phyloP scores from a whole-genome alignment of 2,888 invertebrate species.

The Drosophila paramelanica region DNA sequence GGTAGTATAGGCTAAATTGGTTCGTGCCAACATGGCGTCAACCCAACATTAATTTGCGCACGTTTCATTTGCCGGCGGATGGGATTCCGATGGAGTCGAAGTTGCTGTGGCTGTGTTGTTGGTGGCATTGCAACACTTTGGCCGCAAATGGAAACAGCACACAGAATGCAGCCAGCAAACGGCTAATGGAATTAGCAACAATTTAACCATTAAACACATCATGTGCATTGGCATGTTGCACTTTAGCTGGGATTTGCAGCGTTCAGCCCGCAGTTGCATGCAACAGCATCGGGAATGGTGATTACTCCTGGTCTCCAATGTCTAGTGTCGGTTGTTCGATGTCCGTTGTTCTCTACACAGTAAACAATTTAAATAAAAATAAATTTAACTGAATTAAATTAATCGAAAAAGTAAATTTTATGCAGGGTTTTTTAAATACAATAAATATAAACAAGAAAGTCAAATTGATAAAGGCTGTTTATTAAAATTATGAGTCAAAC shows the following conservation, averaged over 20 bases:
- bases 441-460: no score
- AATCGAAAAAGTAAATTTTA: no score
- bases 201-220: conserved; percentile 81
- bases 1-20: conserved; percentile 34
- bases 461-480: no score
- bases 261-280: conserved; percentile 20
- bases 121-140: conserved; percentile 67
- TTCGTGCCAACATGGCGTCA: conserved; percentile 62
- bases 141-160: conserved; percentile 62
- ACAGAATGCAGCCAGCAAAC: conserved; percentile 61
- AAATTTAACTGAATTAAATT: no score
- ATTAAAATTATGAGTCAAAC: no score
- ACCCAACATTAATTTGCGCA: conserved; percentile 74
- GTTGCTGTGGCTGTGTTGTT: conserved; percentile 28
- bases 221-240: conserved; percentile 78
- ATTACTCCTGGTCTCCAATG: conserved; percentile 43
- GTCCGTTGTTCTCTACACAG: conserved; percentile 1
- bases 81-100: conserved; percentile 19
- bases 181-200: conserved; percentile 80
- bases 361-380: no score
- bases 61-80: conserved; percentile 67
- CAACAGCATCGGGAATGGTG: conserved; percentile 29
- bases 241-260: conserved; percentile 25
- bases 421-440: no score
- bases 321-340: conserved; percentile 11